A percentile compares a stretch with the other conserved stretches of the same genome.
These are phyloP conservation scores for Pollenia griseotomentosa DNA, from an alignment of 2,888 invertebrate species.

Conservation along the genomic window DNA sequence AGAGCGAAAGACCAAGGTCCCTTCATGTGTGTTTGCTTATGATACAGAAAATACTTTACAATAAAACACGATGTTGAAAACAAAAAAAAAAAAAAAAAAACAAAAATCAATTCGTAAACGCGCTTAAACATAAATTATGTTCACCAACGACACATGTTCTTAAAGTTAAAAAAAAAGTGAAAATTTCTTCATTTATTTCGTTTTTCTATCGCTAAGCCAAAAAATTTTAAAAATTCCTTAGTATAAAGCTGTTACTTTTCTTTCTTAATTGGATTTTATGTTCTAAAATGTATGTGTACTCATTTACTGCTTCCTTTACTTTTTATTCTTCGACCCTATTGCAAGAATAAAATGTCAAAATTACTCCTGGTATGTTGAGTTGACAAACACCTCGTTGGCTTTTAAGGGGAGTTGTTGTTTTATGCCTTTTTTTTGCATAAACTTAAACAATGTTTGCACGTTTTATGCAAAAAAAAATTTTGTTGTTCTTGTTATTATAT, in stretches of 20 bases:
- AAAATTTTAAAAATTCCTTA: slow-evolving; percentile 53
- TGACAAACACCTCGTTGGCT: slow-evolving; percentile 20
- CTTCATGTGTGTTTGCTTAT: slow-evolving; percentile 6
- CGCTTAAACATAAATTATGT: background rate
- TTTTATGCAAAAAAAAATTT: slow-evolving; percentile 49
- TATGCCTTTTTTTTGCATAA: slow-evolving; percentile 29
- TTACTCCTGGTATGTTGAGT: slow-evolving; percentile 31
- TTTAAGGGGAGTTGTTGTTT: slow-evolving; percentile 39
- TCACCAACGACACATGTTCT: slow-evolving; percentile 17
- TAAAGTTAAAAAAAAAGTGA: slow-evolving; percentile 69
- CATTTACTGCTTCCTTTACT: background rate
- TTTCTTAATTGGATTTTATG: slow-evolving; percentile 64
- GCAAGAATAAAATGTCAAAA: slow-evolving; percentile 53
- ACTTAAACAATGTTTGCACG: slow-evolving; percentile 32
- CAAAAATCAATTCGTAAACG: slow-evolving; percentile 65
- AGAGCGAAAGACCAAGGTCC: slow-evolving; percentile 43
- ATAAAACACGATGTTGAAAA: slow-evolving; percentile 24
- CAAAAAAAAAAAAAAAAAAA: slow-evolving; percentile 33
- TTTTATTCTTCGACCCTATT: background rate
- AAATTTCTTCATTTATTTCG: slow-evolving; percentile 30
- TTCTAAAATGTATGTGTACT: slow-evolving; percentile 14
- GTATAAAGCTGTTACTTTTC: slow-evolving; percentile 28
- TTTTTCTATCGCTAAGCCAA: slow-evolving; percentile 11
- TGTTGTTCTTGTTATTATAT: slow-evolving; percentile 41
- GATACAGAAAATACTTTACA: background rate